A percentile compares a stretch with the other conserved stretches of the same genome.
Conservation (phyloP, 2,797 vertebrate species). For the Hippoglossus hippoglossus region DNA sequence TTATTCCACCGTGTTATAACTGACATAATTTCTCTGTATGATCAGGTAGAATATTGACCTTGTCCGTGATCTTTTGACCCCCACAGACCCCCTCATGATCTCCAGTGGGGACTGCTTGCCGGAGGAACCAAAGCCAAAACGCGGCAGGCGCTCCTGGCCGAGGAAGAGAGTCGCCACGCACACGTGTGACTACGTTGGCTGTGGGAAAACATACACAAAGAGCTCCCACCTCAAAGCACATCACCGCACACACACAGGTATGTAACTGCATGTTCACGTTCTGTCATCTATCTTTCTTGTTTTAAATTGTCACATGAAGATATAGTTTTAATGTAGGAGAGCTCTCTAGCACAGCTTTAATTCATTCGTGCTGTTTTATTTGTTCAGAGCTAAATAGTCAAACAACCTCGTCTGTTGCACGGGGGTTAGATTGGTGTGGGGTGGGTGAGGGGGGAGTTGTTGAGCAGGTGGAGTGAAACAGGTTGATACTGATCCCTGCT, state of each 20-base stretch:
- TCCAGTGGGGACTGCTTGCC: constrained; percentile 88
- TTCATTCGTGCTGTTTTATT: constrained; percentile 9
- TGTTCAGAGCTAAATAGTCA: constrained; percentile 7
- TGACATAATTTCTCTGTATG: neutral
- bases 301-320: neutral
- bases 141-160: constrained; percentile 95
- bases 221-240: constrained; percentile 99
- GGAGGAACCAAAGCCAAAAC: constrained; percentile 94
- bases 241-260: constrained; percentile 98
- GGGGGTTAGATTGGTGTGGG: constrained; percentile 44
- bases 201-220: constrained; percentile 99
- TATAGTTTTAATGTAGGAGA: neutral
- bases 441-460: constrained; percentile 41
- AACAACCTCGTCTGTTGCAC: constrained; percentile 18
- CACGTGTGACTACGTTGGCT: constrained; percentile 96
- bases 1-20: neutral
- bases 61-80: constrained; percentile 35
- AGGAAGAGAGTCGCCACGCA: constrained; percentile 96
- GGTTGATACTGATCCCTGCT: constrained; percentile 79
- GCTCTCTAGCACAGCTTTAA: neutral
- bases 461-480: constrained; percentile 74
- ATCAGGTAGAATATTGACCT: neutral
- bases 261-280: neutral
- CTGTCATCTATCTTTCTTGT: neutral
- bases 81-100: constrained; percentile 89